Conservation (phyloP, 1,140 invertebrate genomes). For the Listronotus oregonensis region DNA sequence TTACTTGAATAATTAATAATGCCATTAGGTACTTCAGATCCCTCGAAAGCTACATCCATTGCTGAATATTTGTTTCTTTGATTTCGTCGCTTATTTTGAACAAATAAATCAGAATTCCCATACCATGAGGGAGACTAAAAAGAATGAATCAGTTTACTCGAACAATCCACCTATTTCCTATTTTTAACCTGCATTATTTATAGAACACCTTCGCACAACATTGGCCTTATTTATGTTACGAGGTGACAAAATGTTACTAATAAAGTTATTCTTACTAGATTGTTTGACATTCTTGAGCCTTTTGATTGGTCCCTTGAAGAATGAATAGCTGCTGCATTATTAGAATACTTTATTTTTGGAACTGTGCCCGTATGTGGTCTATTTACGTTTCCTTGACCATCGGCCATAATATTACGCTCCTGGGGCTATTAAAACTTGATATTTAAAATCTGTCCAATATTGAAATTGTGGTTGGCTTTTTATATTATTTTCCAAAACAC, state of each 20-base stretch:
- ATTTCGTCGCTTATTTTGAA: conserved; percentile 34
- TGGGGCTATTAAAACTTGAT: not conserved
- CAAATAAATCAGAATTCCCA: conserved; percentile 33
- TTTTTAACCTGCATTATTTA: conserved; percentile 43
- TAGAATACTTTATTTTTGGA: conserved; percentile 54
- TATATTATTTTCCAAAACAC: too few relatives aligned
- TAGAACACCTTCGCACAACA: conserved; percentile 32
- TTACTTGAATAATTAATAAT: conserved; percentile 33
- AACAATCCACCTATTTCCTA: conserved; percentile 23
- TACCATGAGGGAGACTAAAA: conserved; percentile 37
- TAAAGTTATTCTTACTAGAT: conserved; percentile 47
- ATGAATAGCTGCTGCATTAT: conserved; percentile 45
- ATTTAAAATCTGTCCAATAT: conserved; percentile 2
- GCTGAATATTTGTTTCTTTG: conserved; percentile 36
- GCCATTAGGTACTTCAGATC: conserved; percentile 27
- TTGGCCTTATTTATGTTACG: conserved; percentile 13
- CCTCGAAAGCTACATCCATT: conserved; percentile 40
- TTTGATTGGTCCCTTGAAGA: conserved; percentile 42
- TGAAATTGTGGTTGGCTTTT: not conserved
- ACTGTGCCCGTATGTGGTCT: conserved; percentile 53
- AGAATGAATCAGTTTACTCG: conserved; percentile 29
- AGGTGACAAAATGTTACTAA: conserved; percentile 16
- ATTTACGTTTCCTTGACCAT: conserved; percentile 50
- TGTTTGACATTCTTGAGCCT: conserved; percentile 46
- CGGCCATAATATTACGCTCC: conserved; percentile 45